A percentile compares a stretch with the other conserved stretches of the same genome.
Conservation (phyloP, 2,888 invertebrate species). For the Latrodectus hesperus region DNA sequence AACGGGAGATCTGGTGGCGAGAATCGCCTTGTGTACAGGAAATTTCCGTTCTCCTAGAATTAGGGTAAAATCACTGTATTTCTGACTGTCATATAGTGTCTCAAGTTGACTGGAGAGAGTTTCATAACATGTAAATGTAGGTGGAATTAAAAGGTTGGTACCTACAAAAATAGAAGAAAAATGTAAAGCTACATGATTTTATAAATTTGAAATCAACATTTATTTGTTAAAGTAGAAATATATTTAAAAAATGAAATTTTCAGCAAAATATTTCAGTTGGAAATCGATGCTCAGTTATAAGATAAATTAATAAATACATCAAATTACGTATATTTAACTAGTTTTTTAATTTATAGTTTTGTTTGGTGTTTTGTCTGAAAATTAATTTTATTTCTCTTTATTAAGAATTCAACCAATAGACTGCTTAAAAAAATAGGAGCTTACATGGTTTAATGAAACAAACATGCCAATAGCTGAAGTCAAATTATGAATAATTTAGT, state of each 20-base stretch:
- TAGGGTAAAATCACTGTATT: constrained; percentile 16
- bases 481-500: no score
- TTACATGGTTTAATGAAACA: no score
- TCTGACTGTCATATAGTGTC: background rate
- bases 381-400: background rate
- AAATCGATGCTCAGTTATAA: no score
- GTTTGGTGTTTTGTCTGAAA: background rate
- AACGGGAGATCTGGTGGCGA: constrained; percentile 30
- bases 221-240: no score
- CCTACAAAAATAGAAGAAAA: background rate
- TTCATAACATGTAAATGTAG: background rate
- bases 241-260: no score
- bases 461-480: no score
- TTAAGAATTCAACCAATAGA: background rate
- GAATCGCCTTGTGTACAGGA: constrained; percentile 17
- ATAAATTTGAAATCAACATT: no score
- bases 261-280: no score
- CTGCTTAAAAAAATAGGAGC: no score
- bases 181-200: background rate
- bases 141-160: background rate
- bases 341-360: background rate
- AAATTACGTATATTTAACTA: background rate
- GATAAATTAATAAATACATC: no score
- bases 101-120: constrained; percentile 15
- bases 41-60: background rate